Evolutionary conservation across 2,113 vertebrate species (phyloP).

Genomic region (Parotia lawesii): DNA sequence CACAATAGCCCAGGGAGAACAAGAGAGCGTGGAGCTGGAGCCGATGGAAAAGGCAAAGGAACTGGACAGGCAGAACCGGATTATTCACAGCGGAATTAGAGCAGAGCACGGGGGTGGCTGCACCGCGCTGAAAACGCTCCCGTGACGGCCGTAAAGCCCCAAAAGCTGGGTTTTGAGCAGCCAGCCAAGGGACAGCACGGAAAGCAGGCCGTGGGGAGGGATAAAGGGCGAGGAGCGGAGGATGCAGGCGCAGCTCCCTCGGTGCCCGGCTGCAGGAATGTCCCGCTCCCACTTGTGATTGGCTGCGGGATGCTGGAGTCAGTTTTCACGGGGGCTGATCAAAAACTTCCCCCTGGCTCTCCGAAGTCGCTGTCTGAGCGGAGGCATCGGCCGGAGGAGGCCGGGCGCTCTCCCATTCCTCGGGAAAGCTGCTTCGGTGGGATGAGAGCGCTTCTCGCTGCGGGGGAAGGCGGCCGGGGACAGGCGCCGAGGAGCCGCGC

Average conservation of each 20-base stretch:
- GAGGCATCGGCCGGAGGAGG: background rate
- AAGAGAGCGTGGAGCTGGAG: background rate
- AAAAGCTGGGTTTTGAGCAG: background rate
- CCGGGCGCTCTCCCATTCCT: background rate
- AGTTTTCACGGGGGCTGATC: constrained; percentile 65
- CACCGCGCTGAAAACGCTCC: background rate
- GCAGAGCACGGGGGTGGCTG: background rate
- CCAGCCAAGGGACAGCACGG: background rate
- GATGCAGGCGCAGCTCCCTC: background rate
- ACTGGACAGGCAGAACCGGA: background rate
- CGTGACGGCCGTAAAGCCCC: background rate
- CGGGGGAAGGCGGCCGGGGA: background rate
- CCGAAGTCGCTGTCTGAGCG: background rate
- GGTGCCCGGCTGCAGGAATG: constrained; percentile 64
- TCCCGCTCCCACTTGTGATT: constrained; percentile 39
- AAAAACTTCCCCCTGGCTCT: constrained; percentile 41
- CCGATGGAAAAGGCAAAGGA: background rate
- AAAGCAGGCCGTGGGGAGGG: background rate
- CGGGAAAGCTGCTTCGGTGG: background rate
- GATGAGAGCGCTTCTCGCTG: background rate
- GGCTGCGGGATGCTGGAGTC: constrained; percentile 60
- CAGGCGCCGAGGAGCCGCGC: background rate
- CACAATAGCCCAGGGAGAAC: background rate
- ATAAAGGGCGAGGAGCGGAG: background rate
- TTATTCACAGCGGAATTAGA: background rate